phyloP scores from a whole-genome alignment of 2,888 invertebrate species.

The Trissoscelio sp. region DNA sequence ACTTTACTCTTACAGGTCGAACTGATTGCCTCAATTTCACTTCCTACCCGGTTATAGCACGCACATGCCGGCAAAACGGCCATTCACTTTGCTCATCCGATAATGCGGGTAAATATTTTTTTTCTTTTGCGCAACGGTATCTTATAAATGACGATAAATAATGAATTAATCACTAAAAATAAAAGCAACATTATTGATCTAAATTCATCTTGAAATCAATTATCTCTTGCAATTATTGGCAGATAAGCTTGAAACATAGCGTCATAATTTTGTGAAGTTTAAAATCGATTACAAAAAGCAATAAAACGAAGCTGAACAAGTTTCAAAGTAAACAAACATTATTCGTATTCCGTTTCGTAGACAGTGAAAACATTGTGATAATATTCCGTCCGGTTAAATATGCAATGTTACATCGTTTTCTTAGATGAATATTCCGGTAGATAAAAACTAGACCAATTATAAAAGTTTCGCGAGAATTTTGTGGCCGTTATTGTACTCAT shows the following conservation, averaged over 20 bases:
- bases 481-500: neutral
- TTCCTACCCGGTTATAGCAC: constrained; percentile 19
- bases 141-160: neutral
- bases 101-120: constrained; percentile 37
- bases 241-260: neutral
- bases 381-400: constrained; percentile 8
- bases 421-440: constrained; percentile 13
- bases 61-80: neutral
- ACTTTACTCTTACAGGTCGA: constrained; percentile 25
- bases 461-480: constrained; percentile 18
- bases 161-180: neutral
- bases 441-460: constrained; percentile 24
- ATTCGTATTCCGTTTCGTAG: neutral
- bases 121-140: constrained; percentile 7
- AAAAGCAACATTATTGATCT: neutral
- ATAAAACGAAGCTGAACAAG: neutral
- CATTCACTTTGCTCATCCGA: constrained; percentile 26
- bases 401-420: constrained; percentile 5
- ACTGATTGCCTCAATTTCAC: constrained; percentile 39
- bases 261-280: neutral
- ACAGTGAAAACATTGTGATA: constrained; percentile 3
- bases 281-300: neutral
- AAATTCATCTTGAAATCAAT: constrained; percentile 2
- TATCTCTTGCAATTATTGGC: neutral
- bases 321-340: neutral